phyloP scores from a whole-genome alignment of 64 coral and sea anemone genomes.

The Stylophora pistillata region DNA sequence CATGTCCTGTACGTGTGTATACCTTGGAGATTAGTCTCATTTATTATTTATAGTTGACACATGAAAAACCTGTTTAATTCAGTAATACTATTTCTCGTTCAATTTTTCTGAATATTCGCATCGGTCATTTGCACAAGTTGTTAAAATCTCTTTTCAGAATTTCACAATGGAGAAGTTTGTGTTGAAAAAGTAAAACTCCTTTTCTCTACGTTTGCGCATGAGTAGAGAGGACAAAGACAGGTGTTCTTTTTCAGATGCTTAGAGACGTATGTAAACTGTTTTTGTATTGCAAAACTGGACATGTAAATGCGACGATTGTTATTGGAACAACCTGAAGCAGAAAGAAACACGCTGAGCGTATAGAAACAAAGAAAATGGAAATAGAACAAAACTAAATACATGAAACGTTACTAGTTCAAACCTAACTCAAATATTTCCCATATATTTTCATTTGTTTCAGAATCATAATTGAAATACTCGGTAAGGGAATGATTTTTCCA shows the following conservation, averaged over 20 bases:
- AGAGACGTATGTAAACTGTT: neutral
- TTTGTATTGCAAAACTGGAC: neutral
- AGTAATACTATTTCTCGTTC: neutral
- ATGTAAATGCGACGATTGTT: constrained; percentile 12
- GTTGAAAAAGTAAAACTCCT: neutral
- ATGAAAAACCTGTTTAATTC: constrained; percentile 25
- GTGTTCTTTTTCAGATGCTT: constrained; percentile 4
- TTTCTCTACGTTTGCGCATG: constrained; percentile 1
- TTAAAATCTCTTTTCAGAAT: neutral
- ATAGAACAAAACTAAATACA: neutral
- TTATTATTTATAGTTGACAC: constrained; percentile 44
- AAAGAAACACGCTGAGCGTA: neutral
- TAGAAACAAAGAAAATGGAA: neutral
- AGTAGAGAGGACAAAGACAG: neutral
- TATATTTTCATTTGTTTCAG: neutral
- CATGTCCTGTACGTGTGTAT: neutral
- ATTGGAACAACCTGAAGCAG: neutral
- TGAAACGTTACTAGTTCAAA: neutral
- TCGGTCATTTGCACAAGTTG: neutral
- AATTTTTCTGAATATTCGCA: neutral
- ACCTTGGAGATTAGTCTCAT: constrained; percentile 33
- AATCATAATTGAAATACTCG: too few species aligned
- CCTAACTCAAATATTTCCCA: neutral
- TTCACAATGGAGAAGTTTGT: neutral
- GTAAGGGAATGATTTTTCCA: too few species aligned